Evolutionary conservation across 2,888 invertebrate species (phyloP).

Genomic region (Coelogynopora nodosa): DNA sequence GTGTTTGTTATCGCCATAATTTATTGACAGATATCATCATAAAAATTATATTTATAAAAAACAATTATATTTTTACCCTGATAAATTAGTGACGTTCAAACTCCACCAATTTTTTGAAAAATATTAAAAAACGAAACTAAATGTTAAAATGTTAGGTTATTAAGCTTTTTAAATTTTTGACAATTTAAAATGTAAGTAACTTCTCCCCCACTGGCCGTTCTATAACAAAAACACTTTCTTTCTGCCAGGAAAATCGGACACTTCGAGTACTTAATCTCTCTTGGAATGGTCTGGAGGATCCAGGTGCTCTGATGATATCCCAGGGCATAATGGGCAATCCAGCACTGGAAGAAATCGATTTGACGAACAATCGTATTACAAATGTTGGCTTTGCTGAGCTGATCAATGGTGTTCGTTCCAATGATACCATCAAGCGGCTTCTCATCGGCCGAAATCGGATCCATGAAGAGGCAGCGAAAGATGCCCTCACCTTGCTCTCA

Average conservation of each 20-base stretch:
- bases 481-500: conserved; percentile 51
- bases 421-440: conserved; percentile 52
- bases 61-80: too few species aligned
- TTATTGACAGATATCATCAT: too few species aligned
- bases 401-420: conserved; percentile 52
- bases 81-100: too few species aligned
- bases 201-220: too few species aligned
- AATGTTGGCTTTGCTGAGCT: conserved; percentile 54
- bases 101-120: too few species aligned
- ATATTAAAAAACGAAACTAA: too few species aligned
- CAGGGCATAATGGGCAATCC: conserved; percentile 53
- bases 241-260: background rate
- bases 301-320: conserved; percentile 54
- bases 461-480: conserved; percentile 52
- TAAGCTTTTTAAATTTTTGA: too few species aligned
- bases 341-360: conserved; percentile 53
- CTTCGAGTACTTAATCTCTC: conserved; percentile 51
- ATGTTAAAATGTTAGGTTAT: too few species aligned
- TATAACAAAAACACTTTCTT: too few species aligned
- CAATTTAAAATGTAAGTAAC: too few species aligned
- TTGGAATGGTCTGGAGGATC: conserved; percentile 60
- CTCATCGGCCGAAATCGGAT: conserved; percentile 57
- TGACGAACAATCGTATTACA: conserved; percentile 55
- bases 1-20: too few species aligned
- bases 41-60: too few species aligned